Evolutionary conservation across 1,140 invertebrate genomes (phyloP).

Genomic region (Phenacoccus solenopsis): DNA sequence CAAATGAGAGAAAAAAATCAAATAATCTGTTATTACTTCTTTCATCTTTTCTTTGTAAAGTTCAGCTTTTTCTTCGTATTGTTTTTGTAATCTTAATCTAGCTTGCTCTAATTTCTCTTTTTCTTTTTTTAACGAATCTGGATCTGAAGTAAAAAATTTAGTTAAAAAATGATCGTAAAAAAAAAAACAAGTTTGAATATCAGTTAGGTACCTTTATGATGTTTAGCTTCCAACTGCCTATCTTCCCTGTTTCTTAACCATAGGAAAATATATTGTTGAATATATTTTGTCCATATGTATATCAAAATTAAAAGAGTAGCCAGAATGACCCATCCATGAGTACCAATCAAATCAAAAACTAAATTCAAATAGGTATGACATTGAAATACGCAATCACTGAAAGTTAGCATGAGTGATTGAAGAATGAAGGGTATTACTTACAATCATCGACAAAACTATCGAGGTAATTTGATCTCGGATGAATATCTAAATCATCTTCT

Average conservation of each 20-base stretch:
- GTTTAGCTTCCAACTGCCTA: not conserved
- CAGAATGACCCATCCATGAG: not conserved
- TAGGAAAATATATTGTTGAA: not conserved
- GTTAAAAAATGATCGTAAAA: not conserved
- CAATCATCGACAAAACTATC: not conserved
- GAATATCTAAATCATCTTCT: not conserved
- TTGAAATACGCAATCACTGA: too few species aligned
- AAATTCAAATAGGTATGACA: not conserved
- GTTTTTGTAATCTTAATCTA: slow-evolving; percentile 25
- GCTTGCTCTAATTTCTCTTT: slow-evolving; percentile 24
- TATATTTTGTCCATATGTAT: not conserved
- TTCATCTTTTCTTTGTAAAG: slow-evolving; percentile 25
- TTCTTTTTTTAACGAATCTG: slow-evolving; percentile 23
- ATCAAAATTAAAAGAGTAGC: not conserved
- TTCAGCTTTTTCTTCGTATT: slow-evolving; percentile 25
- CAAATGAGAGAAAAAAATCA: not conserved
- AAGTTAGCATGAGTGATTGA: not conserved
- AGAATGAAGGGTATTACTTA: not conserved
- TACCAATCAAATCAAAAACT: not conserved
- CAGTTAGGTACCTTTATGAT: not conserved
- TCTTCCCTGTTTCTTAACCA: not conserved
- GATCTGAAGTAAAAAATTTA: too few species aligned
- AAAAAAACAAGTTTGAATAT: not conserved
- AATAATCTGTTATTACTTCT: slow-evolving; percentile 21
- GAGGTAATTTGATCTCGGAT: not conserved